Percentiles rank a stretch among this genome's conserved stretches.
Conservation (phyloP, 2,888 invertebrate species). For the Apoderus coryli region DNA sequence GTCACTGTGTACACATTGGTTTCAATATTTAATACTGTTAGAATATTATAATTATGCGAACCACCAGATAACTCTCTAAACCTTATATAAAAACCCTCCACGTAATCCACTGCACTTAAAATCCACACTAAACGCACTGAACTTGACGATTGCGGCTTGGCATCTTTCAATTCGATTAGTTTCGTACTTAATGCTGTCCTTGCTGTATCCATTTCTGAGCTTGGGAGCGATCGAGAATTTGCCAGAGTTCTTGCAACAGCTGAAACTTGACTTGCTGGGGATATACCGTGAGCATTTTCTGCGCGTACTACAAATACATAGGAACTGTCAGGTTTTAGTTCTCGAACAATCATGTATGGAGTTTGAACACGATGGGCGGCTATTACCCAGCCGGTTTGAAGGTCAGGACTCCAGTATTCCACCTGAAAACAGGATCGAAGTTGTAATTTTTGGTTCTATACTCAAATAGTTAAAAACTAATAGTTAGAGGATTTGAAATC, state of each 20-base stretch:
- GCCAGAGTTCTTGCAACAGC: constrained; percentile 52
- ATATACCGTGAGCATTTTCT: constrained; percentile 73
- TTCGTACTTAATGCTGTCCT: constrained; percentile 63
- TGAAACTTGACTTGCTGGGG: constrained; percentile 65
- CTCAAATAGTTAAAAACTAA: too few species aligned
- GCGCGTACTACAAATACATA: constrained; percentile 79
- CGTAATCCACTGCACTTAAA: constrained; percentile 31
- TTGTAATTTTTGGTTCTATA: background rate
- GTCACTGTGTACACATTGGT: constrained; percentile 61
- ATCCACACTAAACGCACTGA: constrained; percentile 40
- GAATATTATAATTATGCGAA: constrained; percentile 47
- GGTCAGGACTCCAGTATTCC: constrained; percentile 62
- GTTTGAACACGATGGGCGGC: constrained; percentile 52
- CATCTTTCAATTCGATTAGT: constrained; percentile 56
- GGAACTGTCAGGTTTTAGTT: constrained; percentile 62
- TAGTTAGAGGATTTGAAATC: too few species aligned
- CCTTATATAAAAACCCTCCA: constrained; percentile 49
- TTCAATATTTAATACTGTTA: constrained; percentile 44
- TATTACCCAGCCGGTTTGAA: constrained; percentile 63
- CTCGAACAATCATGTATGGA: constrained; percentile 54
- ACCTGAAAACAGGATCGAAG: constrained; percentile 54
- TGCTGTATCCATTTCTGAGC: constrained; percentile 64
- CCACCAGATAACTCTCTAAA: constrained; percentile 48
- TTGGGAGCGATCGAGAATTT: constrained; percentile 52
- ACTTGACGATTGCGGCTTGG: constrained; percentile 38